phyloP scores from a whole-genome alignment of 2,797 vertebrate genomes.

The Perdix hodgsoniae region DNA sequence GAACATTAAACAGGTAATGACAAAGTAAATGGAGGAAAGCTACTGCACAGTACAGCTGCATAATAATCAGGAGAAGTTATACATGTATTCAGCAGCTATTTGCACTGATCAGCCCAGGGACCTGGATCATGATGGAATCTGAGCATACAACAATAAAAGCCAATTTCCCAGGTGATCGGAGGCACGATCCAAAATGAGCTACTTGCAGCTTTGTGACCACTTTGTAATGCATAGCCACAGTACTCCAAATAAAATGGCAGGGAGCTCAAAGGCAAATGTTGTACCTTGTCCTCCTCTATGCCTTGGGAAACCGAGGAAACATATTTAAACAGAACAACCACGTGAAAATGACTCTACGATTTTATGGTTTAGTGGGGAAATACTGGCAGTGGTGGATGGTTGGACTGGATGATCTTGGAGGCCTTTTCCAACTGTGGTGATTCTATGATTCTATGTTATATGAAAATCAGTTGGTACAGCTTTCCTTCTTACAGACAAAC shows the following conservation, averaged over 20 bases:
- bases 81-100: constrained; percentile 35
- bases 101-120: constrained; percentile 36
- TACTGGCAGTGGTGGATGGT: too few species aligned
- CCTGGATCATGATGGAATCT: constrained; percentile 20
- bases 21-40: constrained; percentile 34
- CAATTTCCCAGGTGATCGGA: constrained; percentile 37
- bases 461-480: background rate
- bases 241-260: background rate
- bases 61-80: constrained; percentile 42
- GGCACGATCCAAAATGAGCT: constrained; percentile 16
- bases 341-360: too few species aligned
- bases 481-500: background rate
- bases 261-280: background rate
- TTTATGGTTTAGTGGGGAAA: too few species aligned
- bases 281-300: background rate
- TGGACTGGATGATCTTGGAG: too few species aligned
- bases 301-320: background rate
- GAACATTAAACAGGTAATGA: constrained; percentile 50
- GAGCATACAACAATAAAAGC: constrained; percentile 31
- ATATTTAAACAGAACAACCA: background rate
- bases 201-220: background rate
- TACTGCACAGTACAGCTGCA: constrained; percentile 13
- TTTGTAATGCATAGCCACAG: background rate
- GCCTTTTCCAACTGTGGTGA: too few species aligned
- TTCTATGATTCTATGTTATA: too few species aligned